A percentile compares a stretch with the other conserved stretches of the same genome.
Conservation (phyloP, 2,797 vertebrate species). For the Acrocephalus scirpaceus region DNA sequence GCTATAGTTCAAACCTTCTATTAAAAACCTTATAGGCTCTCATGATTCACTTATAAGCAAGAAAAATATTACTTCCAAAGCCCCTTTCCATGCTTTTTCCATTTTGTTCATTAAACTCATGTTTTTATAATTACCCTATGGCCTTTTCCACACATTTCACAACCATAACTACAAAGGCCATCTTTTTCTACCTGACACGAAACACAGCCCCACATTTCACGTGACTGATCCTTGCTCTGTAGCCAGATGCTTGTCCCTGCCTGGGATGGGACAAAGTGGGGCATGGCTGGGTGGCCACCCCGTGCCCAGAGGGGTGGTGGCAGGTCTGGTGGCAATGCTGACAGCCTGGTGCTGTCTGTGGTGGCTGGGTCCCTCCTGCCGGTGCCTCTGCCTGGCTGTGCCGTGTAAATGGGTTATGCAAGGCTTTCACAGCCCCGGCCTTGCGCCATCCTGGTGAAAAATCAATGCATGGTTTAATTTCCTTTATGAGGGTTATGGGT, state of each 20-base stretch:
- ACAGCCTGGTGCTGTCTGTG: accelerated
- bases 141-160: no score
- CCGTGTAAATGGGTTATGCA: background rate
- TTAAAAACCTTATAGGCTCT: no score
- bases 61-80: no score
- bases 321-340: background rate
- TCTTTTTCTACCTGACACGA: no score
- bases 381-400: background rate
- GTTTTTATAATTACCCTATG: no score
- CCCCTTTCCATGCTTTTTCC: no score
- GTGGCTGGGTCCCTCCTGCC: background rate
- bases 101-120: no score
- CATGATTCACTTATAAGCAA: no score
- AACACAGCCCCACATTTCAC: no score
- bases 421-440: background rate
- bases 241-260: background rate
- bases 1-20: no score
- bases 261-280: accelerated
- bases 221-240: background rate
- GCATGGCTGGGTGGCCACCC: accelerated
- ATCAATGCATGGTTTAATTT: background rate
- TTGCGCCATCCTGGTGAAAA: background rate
- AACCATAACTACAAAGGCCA: no score
- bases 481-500: background rate
- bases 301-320: background rate